Evolutionary conservation across 2,797 vertebrate species (phyloP), one percentile per base, ranked within the genome.

Genomic region (Yasuhikotakia modesta): DNA sequence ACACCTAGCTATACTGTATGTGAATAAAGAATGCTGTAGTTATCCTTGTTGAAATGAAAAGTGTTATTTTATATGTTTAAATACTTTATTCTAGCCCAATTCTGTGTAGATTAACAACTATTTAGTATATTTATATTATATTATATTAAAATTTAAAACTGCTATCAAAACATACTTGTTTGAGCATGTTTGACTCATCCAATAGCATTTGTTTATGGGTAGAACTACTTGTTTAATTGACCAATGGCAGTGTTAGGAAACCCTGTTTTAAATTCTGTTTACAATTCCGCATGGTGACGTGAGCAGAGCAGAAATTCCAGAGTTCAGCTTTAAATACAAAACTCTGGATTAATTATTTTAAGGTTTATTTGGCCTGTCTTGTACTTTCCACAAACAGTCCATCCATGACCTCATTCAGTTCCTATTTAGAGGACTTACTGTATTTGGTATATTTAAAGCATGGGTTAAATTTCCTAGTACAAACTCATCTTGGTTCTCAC

Each of bases 401-500:
- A 46, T 76, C 12, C 16, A 13, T 58, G 39, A 21, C 11, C 53
- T 55, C 17, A 63, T 2, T 27, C 30, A 17, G 32, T 6, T 52
- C 61, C 22, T 65, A 55, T 58, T 68, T 58, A 46, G 50, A 76
- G 35, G 16, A 2, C 55, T 16, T 27, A 24, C 53, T 39, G 53
- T 45, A 46, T 63, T 35, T 19, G 32, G 17, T 30, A 63, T 35
- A 35, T 35, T 35, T n/a, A 63, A 30, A 60, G 55, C 24, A 60
- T 12, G 1, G 57, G 4, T 21, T 57, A 45, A 24, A 46, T 61
- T 66, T 39, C 71, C 52, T 61, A 24, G 50, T 65, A 68, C 65
- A 46, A 61, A 45, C 50, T 52, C 43, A 60, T 70, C 32, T 72
- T 21, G 66, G 24, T 60, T 73, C n/a, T 81, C 17, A 55, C 45